A percentile compares a stretch with the other conserved stretches of the same genome.
Evolutionary conservation across 2,888 invertebrate genomes (phyloP).

Genomic region (Erebia aethiops): DNA sequence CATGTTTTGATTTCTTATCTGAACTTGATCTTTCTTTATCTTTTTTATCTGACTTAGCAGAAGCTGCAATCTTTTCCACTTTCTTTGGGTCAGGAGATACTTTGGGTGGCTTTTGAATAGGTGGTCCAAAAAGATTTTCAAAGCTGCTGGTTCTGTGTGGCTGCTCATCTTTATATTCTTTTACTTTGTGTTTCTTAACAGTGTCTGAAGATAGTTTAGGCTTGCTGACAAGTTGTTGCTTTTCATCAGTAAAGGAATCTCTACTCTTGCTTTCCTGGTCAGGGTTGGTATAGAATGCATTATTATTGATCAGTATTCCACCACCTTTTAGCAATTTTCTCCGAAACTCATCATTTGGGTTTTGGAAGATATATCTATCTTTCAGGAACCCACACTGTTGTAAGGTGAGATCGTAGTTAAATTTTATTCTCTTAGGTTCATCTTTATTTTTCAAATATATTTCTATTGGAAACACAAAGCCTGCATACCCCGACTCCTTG

Average conservation of each 20-base stretch:
- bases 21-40: constrained; percentile 80
- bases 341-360: constrained; percentile 94
- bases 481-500: constrained; percentile 97
- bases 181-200: constrained; percentile 84
- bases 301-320: constrained; percentile 82
- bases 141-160: constrained; percentile 86
- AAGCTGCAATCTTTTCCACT: constrained; percentile 58
- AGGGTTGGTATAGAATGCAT: constrained; percentile 74
- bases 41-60: constrained; percentile 77
- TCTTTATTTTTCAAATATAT: constrained; percentile 94
- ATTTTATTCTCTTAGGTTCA: constrained; percentile 93
- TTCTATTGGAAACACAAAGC: constrained; percentile 94
- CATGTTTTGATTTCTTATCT: constrained; percentile 78
- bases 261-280: constrained; percentile 82
- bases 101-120: constrained; percentile 90
- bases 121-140: constrained; percentile 91
- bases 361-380: constrained; percentile 93
- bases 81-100: constrained; percentile 86
- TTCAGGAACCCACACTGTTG: constrained; percentile 89
- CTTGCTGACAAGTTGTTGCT: constrained; percentile 86
- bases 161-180: constrained; percentile 81
- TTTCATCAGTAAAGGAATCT: constrained; percentile 83
- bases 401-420: constrained; percentile 93
- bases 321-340: constrained; percentile 94
- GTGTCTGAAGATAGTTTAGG: constrained; percentile 86